Conservation (phyloP, 1,140 invertebrate genomes). For the Bombus affinis region DNA sequence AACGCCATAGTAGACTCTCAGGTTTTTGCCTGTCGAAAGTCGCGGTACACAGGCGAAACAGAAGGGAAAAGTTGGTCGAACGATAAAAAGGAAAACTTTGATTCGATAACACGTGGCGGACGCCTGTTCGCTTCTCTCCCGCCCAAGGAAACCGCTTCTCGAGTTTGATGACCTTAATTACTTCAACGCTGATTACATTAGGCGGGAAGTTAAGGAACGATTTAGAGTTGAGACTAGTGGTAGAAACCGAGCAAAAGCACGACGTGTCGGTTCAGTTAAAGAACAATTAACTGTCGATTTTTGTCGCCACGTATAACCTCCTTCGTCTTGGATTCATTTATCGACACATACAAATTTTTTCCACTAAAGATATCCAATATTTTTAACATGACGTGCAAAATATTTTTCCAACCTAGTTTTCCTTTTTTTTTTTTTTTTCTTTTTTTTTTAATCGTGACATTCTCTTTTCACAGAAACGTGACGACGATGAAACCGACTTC, state of each 20-base stretch:
- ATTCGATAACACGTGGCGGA: conserved; percentile 71
- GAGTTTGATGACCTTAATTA: conserved; percentile 78
- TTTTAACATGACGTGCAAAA: neutral
- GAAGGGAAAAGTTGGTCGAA: conserved; percentile 11
- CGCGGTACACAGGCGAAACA: neutral
- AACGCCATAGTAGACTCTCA: no score
- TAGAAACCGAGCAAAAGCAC: conserved; percentile 51
- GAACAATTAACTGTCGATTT: conserved; percentile 37
- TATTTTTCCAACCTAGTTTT: neutral
- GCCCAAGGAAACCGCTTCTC: conserved; percentile 72
- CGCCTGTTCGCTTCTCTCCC: conserved; percentile 39
- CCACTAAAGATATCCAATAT: neutral
- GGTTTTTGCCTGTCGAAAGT: neutral
- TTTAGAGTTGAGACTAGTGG: conserved; percentile 69
- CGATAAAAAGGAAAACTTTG: conserved; percentile 32
- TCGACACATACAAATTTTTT: fast-evolving
- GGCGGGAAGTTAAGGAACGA: conserved; percentile 75
- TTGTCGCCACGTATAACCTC: neutral
- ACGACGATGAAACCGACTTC: neutral
- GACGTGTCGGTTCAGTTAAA: conserved; percentile 41
- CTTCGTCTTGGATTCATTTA: neutral
- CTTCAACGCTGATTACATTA: conserved; percentile 78
- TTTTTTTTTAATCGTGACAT: neutral
- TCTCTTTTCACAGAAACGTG: neutral
- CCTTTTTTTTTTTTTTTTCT: neutral